phyloP scores from a whole-genome alignment of 1,140 invertebrate species.

The Tigriopus japonicus region DNA sequence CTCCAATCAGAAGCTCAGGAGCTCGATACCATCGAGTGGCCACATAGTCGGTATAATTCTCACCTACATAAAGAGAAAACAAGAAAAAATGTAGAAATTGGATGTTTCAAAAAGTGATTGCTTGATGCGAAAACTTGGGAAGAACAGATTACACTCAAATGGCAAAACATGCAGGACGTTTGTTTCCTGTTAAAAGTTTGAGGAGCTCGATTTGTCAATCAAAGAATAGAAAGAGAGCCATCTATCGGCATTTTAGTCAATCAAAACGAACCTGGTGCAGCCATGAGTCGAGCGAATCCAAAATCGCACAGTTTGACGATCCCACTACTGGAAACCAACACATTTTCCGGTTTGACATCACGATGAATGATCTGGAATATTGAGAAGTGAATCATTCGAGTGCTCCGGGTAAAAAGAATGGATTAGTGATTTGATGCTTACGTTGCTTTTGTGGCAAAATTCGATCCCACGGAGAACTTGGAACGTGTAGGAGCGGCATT shows the following conservation, averaged over 20 bases:
- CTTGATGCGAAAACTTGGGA: no score
- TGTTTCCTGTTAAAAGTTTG: no score
- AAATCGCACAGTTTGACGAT: conserved; percentile 76
- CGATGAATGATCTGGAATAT: conserved; percentile 59
- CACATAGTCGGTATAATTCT: conserved; percentile 47
- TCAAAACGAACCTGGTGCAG: conserved; percentile 27
- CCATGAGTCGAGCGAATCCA: conserved; percentile 49
- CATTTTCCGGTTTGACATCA: conserved; percentile 80
- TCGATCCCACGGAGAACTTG: conserved; percentile 64
- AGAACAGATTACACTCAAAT: no score
- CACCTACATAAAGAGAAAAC: conserved; percentile 23
- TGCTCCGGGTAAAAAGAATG: not conserved
- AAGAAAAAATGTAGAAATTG: not conserved
- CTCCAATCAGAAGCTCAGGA: conserved; percentile 59
- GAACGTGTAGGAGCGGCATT: conserved; percentile 49
- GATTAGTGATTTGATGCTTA: conserved; percentile 30
- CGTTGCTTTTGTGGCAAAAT: conserved; percentile 64
- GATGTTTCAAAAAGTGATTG: no score
- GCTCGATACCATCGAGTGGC: conserved; percentile 70
- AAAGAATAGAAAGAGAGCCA: no score
- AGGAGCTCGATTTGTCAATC: no score
- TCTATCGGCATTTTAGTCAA: no score
- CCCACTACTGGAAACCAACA: conserved; percentile 54
- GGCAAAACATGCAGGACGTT: no score
- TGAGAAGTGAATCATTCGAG: conserved; percentile 15